These are phyloP conservation scores for Etia nguti DNA, from an alignment of 2,113 vertebrate species.

Conservation along the genomic window DNA sequence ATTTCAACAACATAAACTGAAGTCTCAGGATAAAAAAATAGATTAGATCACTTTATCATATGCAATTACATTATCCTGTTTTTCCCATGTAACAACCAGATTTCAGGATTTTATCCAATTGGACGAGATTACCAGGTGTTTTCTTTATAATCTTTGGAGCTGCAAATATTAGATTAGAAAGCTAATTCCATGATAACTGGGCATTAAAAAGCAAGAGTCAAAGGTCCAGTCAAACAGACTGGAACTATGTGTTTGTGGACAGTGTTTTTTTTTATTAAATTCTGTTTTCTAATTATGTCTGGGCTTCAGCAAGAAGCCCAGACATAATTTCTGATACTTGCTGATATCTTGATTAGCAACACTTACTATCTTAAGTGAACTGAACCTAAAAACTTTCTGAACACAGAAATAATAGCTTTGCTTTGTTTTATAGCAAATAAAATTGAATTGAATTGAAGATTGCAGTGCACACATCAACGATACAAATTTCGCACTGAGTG, in stretches of 20 bases:
- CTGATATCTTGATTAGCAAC: background rate
- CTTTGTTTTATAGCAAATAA: too few relatives aligned
- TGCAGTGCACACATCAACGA: background rate
- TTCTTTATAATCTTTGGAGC: background rate
- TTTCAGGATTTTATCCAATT: too few relatives aligned
- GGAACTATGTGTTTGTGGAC: background rate
- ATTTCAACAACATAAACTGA: too few relatives aligned
- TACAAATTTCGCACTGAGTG: background rate
- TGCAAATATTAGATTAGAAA: background rate
- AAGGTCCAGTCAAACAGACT: constrained; percentile 35
- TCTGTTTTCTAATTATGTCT: too few relatives aligned
- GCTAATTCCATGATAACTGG: background rate
- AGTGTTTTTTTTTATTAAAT: background rate
- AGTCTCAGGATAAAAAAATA: too few relatives aligned
- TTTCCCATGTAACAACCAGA: too few relatives aligned
- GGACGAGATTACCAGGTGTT: too few relatives aligned
- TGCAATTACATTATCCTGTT: too few relatives aligned
- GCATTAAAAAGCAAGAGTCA: background rate
- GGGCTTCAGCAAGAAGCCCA: background rate
- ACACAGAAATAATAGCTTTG: background rate
- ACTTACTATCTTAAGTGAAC: background rate
- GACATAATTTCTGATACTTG: background rate
- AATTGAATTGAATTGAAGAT: too few relatives aligned
- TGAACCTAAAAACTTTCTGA: too few relatives aligned
- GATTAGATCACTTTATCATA: too few relatives aligned